Evolutionary conservation across 2,797 vertebrate genomes (phyloP), one percentile per base, ranked within the genome.

Genomic region (Amblyraja radiata): DNA sequence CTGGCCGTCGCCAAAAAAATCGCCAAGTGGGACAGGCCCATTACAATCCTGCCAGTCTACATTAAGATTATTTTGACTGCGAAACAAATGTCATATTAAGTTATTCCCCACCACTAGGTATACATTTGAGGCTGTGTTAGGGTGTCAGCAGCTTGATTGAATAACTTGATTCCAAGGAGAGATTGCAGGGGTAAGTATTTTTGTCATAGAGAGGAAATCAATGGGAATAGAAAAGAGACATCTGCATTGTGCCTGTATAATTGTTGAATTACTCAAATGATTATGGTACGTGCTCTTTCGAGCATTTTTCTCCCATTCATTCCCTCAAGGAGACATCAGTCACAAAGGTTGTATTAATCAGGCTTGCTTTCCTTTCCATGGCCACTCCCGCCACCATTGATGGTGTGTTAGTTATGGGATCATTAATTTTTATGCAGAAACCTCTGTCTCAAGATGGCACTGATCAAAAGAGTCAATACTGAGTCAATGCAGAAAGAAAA

Each of bases 141-240:
- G 61, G 14, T 88, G 84, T 88, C n/a, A 8, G 63, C n/a, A 16
- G 61, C 63, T 32, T 88, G 61, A 88, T 88, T 65, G 61, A 61
- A 65, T 7, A 1, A 65, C n/a, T 32, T 88, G 61, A 88, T 65
- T 88, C 21, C 21, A 21, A 32, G 68, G 16, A 14, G 77, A 78
- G 77, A 78, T 36, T 78, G 11, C n/a, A 36, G 2, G 36, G 77
- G 63, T 36, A 28, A 88, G n/a, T 88, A 21, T 36, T 88, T n/a
- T n/a, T 6, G n/a, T 68, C 28, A 88, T 32, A 65, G 61, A 65
- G 68, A 88, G 61, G 61, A 88, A 88, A 88, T 88, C 84, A 65
- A 68, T 68, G 65, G 68, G 68, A 58, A 54, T 58, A 21, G 6
- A 32, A 32, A 46, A 88, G 16, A 68, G 28, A 14, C 23, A 16